Conservation (phyloP, 2,888 invertebrate species). For the Hirtodrosophila cameraria region DNA sequence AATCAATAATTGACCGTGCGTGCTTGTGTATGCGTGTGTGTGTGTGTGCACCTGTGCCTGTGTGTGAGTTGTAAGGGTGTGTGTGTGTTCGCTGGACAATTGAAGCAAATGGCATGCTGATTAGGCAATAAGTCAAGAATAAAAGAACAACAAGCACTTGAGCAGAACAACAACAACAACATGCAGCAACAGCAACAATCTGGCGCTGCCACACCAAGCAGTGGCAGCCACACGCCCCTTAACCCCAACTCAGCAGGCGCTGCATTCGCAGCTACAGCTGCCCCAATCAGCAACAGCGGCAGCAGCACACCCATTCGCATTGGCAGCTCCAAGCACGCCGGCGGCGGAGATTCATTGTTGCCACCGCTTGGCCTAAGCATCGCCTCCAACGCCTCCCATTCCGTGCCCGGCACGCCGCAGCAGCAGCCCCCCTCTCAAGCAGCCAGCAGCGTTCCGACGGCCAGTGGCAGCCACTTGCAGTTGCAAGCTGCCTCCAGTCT, state of each 20-base stretch:
- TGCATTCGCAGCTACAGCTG: slow-evolving; percentile 16
- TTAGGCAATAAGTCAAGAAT: slow-evolving; percentile 40
- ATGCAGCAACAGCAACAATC: slow-evolving; percentile 55
- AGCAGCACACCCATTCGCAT: slow-evolving; percentile 82
- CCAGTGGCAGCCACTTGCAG: slow-evolving; percentile 69
- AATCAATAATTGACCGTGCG: slow-evolving; percentile 73
- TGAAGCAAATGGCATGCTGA: slow-evolving; percentile 65
- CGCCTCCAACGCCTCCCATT: slow-evolving; percentile 36
- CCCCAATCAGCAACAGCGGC: slow-evolving; percentile 59
- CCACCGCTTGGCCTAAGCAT: slow-evolving; percentile 34
- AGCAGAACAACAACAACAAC: slow-evolving; percentile 15
- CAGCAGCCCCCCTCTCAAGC: slow-evolving; percentile 55
- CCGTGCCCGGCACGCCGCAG: slow-evolving; percentile 60
- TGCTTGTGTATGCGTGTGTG: slow-evolving; percentile 21
- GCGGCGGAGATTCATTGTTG: slow-evolving; percentile 63
- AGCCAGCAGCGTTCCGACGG: slow-evolving; percentile 72
- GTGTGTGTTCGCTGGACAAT: slow-evolving; percentile 48
- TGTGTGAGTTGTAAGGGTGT: slow-evolving; percentile 22
- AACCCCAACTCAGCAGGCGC: slow-evolving; percentile 27
- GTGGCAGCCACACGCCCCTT: slow-evolving; percentile 42
- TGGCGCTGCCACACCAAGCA: slow-evolving; percentile 20
- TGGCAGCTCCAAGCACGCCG: slow-evolving; percentile 64
- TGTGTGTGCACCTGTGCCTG: slow-evolving; percentile 15
- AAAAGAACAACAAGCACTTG: too few species aligned
- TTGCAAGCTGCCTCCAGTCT: slow-evolving; percentile 63